phyloP scores from a whole-genome alignment of 1,140 invertebrate genomes.

The Trachelipus rathkii region DNA sequence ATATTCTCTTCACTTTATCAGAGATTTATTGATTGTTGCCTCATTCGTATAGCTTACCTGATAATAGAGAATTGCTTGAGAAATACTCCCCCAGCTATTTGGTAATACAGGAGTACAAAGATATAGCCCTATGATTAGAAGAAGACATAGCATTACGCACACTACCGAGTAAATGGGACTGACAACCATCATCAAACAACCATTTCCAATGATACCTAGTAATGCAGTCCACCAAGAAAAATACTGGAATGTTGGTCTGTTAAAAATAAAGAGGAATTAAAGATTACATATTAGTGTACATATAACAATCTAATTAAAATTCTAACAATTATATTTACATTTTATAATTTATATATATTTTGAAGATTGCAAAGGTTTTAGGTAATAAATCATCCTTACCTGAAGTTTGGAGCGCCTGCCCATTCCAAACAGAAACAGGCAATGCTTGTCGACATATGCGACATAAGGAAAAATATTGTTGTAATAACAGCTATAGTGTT shows the following conservation, averaged over 20 bases:
- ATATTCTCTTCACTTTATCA: too few species aligned
- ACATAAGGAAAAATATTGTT: constrained; percentile 92
- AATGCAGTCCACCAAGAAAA: constrained; percentile 93
- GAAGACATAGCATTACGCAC: constrained; percentile 79
- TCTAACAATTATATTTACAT: too few species aligned
- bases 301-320: too few species aligned
- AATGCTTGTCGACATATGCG: constrained; percentile 92
- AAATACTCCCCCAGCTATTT: constrained; percentile 92
- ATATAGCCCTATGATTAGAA: constrained; percentile 81
- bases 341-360: too few species aligned
- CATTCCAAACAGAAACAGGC: constrained; percentile 89
- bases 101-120: constrained; percentile 80
- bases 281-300: too few species aligned
- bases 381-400: constrained; percentile 55
- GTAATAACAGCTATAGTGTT: constrained; percentile 96
- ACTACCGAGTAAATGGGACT: constrained; percentile 83
- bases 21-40: too few species aligned
- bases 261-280: background rate
- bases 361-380: too few species aligned
- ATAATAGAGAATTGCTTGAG: constrained; percentile 97
- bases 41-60: constrained; percentile 61
- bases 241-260: constrained; percentile 89
- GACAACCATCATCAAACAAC: constrained; percentile 94
- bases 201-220: constrained; percentile 76
- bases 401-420: constrained; percentile 92